These are phyloP conservation scores for Camptogramma bilineatum DNA, from an alignment of 2,888 invertebrate genomes.

Conservation along the genomic window DNA sequence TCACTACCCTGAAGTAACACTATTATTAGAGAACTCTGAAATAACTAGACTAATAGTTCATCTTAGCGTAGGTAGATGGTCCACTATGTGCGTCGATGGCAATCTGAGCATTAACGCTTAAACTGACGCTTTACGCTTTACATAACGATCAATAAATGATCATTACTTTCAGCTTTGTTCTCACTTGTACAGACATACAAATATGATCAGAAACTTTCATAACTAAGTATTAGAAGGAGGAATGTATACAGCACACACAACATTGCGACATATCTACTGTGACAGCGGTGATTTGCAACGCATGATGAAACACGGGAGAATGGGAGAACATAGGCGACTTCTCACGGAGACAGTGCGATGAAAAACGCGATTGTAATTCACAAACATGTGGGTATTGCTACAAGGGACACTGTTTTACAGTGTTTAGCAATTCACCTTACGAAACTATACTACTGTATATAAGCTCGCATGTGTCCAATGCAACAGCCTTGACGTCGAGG, in stretches of 20 bases:
- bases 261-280: conserved; percentile 48
- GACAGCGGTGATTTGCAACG: conserved; percentile 42
- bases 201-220: no score
- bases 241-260: conserved; percentile 37
- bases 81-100: no score
- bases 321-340: conserved; percentile 41
- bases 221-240: neutral
- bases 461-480: neutral
- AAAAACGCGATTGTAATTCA: conserved; percentile 21
- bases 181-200: no score
- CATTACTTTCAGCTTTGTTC: no score
- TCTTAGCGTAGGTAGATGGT: no score
- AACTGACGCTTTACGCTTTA: no score
- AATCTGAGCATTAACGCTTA: no score
- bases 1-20: conserved; percentile 3
- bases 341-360: conserved; percentile 44
- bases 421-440: conserved; percentile 1
- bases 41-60: neutral
- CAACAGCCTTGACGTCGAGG: neutral
- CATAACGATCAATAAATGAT: no score
- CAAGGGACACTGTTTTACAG: neutral
- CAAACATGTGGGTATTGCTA: conserved; percentile 18
- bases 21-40: neutral
- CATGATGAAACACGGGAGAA: conserved; percentile 51
- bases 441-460: neutral